These are phyloP conservation scores for Diplazon laetatorius DNA, from an alignment of 2,888 invertebrate genomes.

Conservation along the genomic window DNA sequence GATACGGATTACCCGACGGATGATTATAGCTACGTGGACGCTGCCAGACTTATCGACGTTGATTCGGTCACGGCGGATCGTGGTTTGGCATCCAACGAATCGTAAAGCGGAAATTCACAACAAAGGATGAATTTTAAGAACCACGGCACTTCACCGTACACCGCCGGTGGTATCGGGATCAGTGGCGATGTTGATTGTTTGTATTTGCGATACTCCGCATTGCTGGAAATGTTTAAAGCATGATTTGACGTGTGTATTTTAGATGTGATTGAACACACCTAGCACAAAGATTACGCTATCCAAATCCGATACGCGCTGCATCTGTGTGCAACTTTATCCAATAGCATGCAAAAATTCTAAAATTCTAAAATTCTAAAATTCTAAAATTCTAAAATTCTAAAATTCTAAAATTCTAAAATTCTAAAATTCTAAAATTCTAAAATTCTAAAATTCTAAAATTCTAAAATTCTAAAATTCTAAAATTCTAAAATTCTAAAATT, in stretches of 20 bases:
- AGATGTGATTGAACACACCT: not conserved
- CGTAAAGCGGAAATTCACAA: slow-evolving; percentile 95
- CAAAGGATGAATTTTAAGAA: slow-evolving; percentile 92
- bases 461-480: too few relatives aligned
- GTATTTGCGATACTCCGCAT: slow-evolving; percentile 93
- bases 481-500: too few relatives aligned
- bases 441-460: too few relatives aligned
- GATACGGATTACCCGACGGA: slow-evolving; percentile 79
- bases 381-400: too few relatives aligned
- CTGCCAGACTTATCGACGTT: slow-evolving; percentile 88
- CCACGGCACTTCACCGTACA: slow-evolving; percentile 93
- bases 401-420: too few relatives aligned
- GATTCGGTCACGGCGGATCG: slow-evolving; percentile 87
- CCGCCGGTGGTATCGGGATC: slow-evolving; percentile 93
- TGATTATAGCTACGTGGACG: slow-evolving; percentile 89
- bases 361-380: not conserved
- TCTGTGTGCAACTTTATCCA: not conserved
- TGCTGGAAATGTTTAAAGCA: slow-evolving; percentile 83
- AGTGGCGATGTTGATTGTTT: slow-evolving; percentile 94
- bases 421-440: too few relatives aligned
- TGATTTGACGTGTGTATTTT: not conserved
- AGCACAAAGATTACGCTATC: too few relatives aligned
- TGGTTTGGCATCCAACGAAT: slow-evolving; percentile 88
- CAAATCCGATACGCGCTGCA: too few relatives aligned
- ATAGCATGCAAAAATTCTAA: too few relatives aligned